phyloP scores from a whole-genome alignment of 1,140 invertebrate genomes.

The Cherax destructor region DNA sequence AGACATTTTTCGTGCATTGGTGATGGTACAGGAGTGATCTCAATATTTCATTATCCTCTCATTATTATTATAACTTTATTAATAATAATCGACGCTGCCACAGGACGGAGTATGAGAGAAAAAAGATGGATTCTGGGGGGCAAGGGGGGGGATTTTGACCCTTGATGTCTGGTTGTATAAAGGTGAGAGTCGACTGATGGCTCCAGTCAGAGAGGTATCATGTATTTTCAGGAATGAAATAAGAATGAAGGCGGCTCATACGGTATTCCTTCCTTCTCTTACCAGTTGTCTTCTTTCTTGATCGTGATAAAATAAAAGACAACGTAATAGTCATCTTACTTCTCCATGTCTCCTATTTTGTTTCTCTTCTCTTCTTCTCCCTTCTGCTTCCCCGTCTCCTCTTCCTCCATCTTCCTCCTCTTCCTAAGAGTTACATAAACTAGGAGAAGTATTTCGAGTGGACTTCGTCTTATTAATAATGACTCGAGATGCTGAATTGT shows the following conservation, averaged over 20 bases:
- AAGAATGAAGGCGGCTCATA: conserved; percentile 20
- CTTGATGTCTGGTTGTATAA: neutral
- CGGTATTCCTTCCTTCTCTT: neutral
- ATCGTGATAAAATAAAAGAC: too few species aligned
- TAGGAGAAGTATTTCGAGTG: too few species aligned
- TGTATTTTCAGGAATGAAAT: conserved; percentile 29
- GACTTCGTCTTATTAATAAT: too few species aligned
- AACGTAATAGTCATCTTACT: too few species aligned
- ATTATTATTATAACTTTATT: conserved; percentile 27
- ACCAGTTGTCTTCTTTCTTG: neutral
- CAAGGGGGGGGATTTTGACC: neutral
- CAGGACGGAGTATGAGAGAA: neutral
- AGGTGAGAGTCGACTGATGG: neutral
- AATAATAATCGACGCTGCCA: conserved; percentile 24
- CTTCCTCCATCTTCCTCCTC: too few species aligned
- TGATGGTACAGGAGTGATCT: conserved; percentile 26
- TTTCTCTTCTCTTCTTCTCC: too few species aligned
- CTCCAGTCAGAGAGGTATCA: neutral
- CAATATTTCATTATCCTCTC: neutral
- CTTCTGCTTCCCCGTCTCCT: too few species aligned
- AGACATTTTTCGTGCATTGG: conserved; percentile 9
- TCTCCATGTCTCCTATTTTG: too few species aligned
- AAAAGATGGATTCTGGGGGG: too few species aligned
- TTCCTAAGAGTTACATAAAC: too few species aligned
- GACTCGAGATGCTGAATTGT: too few species aligned